phyloP scores from a whole-genome alignment of 2,888 invertebrate species.

The Drosophila meridionalis region DNA sequence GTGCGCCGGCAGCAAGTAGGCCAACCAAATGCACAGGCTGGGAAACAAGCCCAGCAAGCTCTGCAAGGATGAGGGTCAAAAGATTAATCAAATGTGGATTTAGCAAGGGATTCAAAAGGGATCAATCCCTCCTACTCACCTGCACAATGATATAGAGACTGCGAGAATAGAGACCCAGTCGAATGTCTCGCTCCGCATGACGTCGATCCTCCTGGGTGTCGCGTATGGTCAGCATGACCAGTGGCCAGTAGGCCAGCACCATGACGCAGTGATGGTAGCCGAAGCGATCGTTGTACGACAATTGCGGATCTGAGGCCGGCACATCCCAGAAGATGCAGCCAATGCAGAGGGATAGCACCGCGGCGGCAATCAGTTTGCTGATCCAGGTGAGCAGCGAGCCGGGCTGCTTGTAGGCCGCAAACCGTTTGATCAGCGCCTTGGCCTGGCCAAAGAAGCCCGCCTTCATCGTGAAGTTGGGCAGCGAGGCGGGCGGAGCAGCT shows the following conservation, averaged over 20 bases:
- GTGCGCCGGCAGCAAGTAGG: constrained; percentile 94
- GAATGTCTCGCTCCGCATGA: constrained; percentile 92
- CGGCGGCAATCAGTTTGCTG: constrained; percentile 91
- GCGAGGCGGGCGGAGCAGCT: constrained; percentile 91
- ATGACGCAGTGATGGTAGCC: constrained; percentile 95
- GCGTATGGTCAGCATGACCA: constrained; percentile 87
- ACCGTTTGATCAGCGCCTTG: constrained; percentile 87
- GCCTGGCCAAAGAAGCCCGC: constrained; percentile 90
- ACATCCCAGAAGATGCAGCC: constrained; percentile 97
- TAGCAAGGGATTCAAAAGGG: too few relatives aligned
- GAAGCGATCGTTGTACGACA: constrained; percentile 90
- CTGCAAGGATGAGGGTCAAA: constrained; percentile 84
- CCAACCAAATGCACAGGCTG: constrained; percentile 92
- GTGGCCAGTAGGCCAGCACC: constrained; percentile 92
- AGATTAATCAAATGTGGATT: neutral
- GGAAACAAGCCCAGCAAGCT: constrained; percentile 92
- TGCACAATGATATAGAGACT: constrained; percentile 92
- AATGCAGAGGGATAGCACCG: constrained; percentile 92
- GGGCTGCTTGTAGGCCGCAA: constrained; percentile 92
- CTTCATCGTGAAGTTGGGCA: constrained; percentile 88
- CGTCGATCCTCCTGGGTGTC: constrained; percentile 86
- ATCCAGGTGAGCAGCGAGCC: constrained; percentile 92
- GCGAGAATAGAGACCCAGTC: constrained; percentile 92
- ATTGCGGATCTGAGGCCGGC: constrained; percentile 90
- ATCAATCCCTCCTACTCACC: constrained; percentile 86